Evolutionary conservation across 2,797 vertebrate species (phyloP), one percentile per base, ranked within the genome.

Genomic region (Myotis daubentonii): DNA sequence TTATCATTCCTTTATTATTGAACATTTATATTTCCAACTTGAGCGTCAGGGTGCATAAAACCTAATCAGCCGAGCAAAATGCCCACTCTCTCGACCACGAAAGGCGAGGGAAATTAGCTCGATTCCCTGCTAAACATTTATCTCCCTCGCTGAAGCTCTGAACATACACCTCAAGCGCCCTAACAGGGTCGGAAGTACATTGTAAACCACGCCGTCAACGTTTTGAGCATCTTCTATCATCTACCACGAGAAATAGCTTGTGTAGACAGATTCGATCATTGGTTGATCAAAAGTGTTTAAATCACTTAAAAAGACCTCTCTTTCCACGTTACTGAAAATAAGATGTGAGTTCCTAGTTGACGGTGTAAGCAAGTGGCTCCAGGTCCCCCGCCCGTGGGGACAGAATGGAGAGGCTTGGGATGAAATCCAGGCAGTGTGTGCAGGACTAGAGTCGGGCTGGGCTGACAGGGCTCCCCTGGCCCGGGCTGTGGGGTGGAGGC

Each of bases 1-100:
- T 95, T 95, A 88, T 93, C 87, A 80, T 95, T 91, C 87, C 80
- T 95, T 96, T 95, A 95, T 95, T 94, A 86, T 80, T 72, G 36
- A 83, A 76, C 81, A 91, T 95, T 97, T 95, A 90, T 96, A 86
- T 62, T 95, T 97, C 88, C 44, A 82, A 38, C 44, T 55, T 89
- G 49, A 92, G 74, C 79, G 28, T 65, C 57, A 23, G 25, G 95
- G 72, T 79, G 13, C 78, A 93, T 97, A 95, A 95, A 96, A 82
- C 60, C 65, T 60, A 95, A 92, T 80, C 47, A 84, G 53, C 82
- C 83, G 90, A 94, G 95, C 23, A 4, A 76, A 95, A 87, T 87
- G 30, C 22, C 25, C 33, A 53, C 25, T 30, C 51, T 86, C 76
- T 60, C 41, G 55, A 53, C 65, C 22, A 85, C 57, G 83, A 79